These are phyloP conservation scores for Parnassius mnemosyne DNA, from an alignment of 2,888 invertebrate genomes.

Conservation along the genomic window DNA sequence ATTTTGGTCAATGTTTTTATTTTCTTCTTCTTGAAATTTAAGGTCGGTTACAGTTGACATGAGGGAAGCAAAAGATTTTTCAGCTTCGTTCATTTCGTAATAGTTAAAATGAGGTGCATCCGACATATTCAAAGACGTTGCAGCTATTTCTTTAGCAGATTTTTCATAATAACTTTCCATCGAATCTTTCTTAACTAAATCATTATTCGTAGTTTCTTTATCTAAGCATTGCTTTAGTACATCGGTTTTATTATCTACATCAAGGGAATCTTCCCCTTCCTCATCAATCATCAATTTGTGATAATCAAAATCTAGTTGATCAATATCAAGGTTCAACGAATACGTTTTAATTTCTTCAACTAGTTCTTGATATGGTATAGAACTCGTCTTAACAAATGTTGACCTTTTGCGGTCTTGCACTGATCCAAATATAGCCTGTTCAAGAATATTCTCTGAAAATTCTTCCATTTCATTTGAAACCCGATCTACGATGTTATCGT, in stretches of 20 bases:
- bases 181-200: background rate
- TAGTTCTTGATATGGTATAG: conserved; percentile 57
- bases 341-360: conserved; percentile 63
- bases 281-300: conserved; percentile 43
- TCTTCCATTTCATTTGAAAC: conserved; percentile 34
- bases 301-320: conserved; percentile 59
- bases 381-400: conserved; percentile 32
- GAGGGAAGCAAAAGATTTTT: conserved; percentile 35
- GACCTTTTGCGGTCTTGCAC: conserved; percentile 76
- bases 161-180: background rate
- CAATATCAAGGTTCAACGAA: conserved; percentile 54
- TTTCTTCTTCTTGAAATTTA: background rate
- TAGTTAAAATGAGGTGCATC: conserved; percentile 31
- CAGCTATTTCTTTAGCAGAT: conserved; percentile 6
- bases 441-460: conserved; percentile 50
- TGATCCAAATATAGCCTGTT: conserved; percentile 83
- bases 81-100: conserved; percentile 45
- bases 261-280: conserved; percentile 31
- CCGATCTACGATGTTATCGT: background rate
- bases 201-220: background rate
- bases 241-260: background rate
- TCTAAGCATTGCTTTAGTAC: background rate
- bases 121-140: background rate
- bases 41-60: background rate
- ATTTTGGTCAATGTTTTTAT: background rate